Evolutionary conservation across 2,797 vertebrate species (phyloP), one percentile per base, ranked within the genome.

Genomic region (Lithobates sylvaticus): DNA sequence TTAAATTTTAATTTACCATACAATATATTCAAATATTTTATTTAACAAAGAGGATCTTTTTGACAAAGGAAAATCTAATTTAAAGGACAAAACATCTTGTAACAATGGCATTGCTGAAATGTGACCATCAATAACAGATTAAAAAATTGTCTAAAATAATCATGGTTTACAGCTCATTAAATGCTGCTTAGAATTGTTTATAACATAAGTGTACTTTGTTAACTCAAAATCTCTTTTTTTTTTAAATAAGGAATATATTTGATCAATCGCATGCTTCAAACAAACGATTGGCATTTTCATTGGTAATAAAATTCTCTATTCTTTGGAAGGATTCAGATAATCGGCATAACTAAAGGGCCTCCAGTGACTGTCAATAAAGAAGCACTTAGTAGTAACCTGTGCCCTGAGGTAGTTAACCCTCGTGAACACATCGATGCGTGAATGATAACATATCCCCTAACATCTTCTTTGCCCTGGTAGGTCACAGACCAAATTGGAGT

Each of bases 341-440:
- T 47, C 21, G 47, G 23, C 65, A 67, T 67, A 67, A 67, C 65
- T 29, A 67, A 67, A 23, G 54, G 54, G 7, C 54, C 10, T 0
- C 12, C 65, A 71, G 36, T 78, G 2, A 82, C 13, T 71, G 75
- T 39, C n/a, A 50, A 65, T 83, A 42, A 78, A 82, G n/a, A 21
- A 74, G 26, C 58, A 74, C 81, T 87, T 77, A 78, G 75, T 8
- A 27, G 42, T 10, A 36, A 78, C 29, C 73, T 54, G 64, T 78
- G 29, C 16, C 36, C 16, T 32, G 27, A 15, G 26, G 64, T 47
- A 27, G n/a, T 86, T 78, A 65, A 71, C 73, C 34, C 58, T 21
- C 65, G 50, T 44, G 26, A 36, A 64, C 50, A 78, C 77, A 83
- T 78, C 32, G 73, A 34, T 32, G 44, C 54, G 13, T 47, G 3